phyloP scores from a whole-genome alignment of 2,888 invertebrate genomes.

The Chymomyza amoena region DNA sequence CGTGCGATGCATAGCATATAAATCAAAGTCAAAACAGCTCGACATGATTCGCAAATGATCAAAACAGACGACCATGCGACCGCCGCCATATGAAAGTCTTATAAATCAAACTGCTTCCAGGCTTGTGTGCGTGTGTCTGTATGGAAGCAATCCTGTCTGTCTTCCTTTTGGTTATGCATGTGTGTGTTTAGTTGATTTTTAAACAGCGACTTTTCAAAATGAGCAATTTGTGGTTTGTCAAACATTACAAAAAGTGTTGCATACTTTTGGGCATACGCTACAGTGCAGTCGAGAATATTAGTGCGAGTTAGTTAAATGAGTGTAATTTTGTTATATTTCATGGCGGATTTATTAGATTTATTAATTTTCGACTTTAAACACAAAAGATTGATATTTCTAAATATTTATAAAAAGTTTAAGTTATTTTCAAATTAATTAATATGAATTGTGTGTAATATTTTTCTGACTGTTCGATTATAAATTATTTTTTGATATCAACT shows the following conservation, averaged over 20 bases:
- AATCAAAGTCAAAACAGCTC: slow-evolving; percentile 66
- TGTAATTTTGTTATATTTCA: not conserved
- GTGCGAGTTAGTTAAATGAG: not conserved
- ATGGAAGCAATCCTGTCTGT: not conserved
- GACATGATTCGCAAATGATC: slow-evolving; percentile 70
- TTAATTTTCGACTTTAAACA: no score
- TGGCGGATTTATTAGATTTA: no score
- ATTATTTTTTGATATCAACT: no score
- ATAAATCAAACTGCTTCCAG: slow-evolving; percentile 15
- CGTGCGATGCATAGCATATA: slow-evolving; percentile 50
- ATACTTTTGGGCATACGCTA: slow-evolving; percentile 23
- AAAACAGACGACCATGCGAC: slow-evolving; percentile 47
- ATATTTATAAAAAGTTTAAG: no score
- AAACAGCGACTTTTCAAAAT: slow-evolving; percentile 30
- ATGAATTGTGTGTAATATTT: no score
- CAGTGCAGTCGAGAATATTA: not conserved
- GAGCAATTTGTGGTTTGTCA: slow-evolving; percentile 31
- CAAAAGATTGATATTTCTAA: no score
- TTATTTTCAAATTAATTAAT: no score
- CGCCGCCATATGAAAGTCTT: slow-evolving; percentile 18
- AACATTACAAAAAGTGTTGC: slow-evolving; percentile 25
- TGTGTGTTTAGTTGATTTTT: slow-evolving; percentile 27
- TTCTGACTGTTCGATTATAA: no score
- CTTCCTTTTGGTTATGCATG: not conserved
- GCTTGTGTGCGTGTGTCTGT: not conserved